Percentiles rank a stretch among this genome's conserved stretches.
phyloP scores from a whole-genome alignment of 2,113 vertebrate genomes.

The Hemicordylus capensis region DNA sequence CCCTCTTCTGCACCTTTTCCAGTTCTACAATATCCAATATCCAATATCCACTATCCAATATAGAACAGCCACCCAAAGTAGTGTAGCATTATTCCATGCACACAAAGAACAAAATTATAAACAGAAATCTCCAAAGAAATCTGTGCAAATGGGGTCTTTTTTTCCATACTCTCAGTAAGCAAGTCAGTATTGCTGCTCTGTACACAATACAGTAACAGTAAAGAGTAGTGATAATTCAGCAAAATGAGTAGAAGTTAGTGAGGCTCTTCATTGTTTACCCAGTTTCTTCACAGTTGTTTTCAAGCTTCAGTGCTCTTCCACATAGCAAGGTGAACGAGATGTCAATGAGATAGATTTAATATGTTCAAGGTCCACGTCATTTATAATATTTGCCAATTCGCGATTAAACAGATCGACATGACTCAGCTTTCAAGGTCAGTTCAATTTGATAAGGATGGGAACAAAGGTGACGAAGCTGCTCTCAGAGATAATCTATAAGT shows the following conservation, averaged over 20 bases:
- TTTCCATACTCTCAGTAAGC: not conserved
- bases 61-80: not conserved
- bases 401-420: conserved; percentile 61
- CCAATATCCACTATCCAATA: too few species aligned
- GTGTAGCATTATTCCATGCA: not conserved
- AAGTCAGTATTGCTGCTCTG: conserved; percentile 41
- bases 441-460: conserved; percentile 60
- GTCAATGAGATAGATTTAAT: conserved; percentile 59
- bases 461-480: conserved; percentile 48
- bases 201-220: conserved; percentile 33
- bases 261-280: conserved; percentile 29
- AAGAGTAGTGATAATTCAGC: too few species aligned
- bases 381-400: conserved; percentile 68
- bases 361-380: conserved; percentile 25
- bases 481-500: conserved; percentile 57
- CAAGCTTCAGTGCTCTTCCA: conserved; percentile 52
- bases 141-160: not conserved
- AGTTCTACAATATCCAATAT: too few species aligned
- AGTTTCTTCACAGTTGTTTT: conserved; percentile 55
- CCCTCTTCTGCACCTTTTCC: too few species aligned
- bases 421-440: conserved; percentile 58
- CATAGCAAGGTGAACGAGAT: conserved; percentile 53
- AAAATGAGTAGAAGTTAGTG: conserved; percentile 38
- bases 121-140: not conserved
- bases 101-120: conserved; percentile 12